Conservation (phyloP, 1,140 invertebrate species). For the Drosophila cardini region DNA sequence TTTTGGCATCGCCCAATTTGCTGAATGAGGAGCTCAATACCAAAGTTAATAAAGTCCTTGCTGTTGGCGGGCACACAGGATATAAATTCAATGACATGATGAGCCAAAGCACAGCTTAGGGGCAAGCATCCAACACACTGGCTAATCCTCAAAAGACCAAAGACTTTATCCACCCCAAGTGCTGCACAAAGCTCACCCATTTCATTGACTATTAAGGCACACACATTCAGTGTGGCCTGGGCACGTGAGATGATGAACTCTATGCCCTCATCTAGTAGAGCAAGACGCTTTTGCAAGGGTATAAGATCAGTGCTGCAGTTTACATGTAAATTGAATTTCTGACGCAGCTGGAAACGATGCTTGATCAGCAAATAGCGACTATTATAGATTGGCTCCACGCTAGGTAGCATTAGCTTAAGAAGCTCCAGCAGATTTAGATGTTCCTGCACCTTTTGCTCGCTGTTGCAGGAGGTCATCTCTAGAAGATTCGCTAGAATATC, state of each 20-base stretch:
- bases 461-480: constrained; percentile 38
- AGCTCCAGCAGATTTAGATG: constrained; percentile 67
- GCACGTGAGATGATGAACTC: constrained; percentile 67
- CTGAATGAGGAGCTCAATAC: constrained; percentile 71
- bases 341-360: constrained; percentile 58
- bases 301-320: constrained; percentile 53
- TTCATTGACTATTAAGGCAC: constrained; percentile 64
- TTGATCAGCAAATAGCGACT: constrained; percentile 63
- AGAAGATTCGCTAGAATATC: constrained; percentile 63
- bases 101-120: constrained; percentile 71
- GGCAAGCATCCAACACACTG: constrained; percentile 67
- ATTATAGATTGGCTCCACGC: constrained; percentile 37
- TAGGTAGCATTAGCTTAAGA: constrained; percentile 66
- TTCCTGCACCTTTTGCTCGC: constrained; percentile 48
- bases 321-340: constrained; percentile 63
- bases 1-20: constrained; percentile 63
- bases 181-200: constrained; percentile 61
- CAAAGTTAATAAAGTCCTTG: constrained; percentile 67
- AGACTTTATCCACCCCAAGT: constrained; percentile 58
- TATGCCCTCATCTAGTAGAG: constrained; percentile 64
- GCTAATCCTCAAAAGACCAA: constrained; percentile 64
- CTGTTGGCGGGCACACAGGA: constrained; percentile 63
- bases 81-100: constrained; percentile 61
- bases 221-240: constrained; percentile 67
- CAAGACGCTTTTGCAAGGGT: constrained; percentile 38